These are phyloP conservation scores for Albula glossodonta DNA, from an alignment of 2,113 vertebrate species.

Conservation along the genomic window DNA sequence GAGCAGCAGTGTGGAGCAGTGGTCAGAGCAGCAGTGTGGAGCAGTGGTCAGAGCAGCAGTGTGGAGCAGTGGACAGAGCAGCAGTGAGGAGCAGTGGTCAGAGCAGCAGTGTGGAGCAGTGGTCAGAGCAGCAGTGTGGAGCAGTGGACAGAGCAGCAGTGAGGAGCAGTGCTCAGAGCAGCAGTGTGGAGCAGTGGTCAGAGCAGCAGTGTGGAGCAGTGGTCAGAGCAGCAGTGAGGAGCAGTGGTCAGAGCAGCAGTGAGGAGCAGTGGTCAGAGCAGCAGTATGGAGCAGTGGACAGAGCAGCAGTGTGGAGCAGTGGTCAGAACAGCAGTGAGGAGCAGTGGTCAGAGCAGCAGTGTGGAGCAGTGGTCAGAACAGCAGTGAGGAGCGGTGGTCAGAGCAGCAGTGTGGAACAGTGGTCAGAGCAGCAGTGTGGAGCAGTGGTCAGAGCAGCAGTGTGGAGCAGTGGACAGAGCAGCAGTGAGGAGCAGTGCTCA, in stretches of 20 bases:
- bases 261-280: background rate
- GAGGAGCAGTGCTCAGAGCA: background rate
- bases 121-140: background rate
- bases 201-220: background rate
- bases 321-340: background rate
- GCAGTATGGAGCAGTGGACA: background rate
- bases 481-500: background rate
- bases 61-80: background rate
- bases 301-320: background rate
- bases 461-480: background rate
- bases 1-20: constrained; percentile 10
- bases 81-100: too few species aligned
- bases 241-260: background rate
- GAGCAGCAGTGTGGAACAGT: background rate
- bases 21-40: too few species aligned
- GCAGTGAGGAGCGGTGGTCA: background rate
- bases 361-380: background rate
- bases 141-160: background rate
- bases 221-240: background rate
- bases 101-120: background rate
- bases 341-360: background rate
- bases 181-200: background rate
- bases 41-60: background rate
- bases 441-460: background rate
- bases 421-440: background rate